phyloP scores from a whole-genome alignment of 2,113 vertebrate genomes.

The Corythoichthys intestinalis region DNA sequence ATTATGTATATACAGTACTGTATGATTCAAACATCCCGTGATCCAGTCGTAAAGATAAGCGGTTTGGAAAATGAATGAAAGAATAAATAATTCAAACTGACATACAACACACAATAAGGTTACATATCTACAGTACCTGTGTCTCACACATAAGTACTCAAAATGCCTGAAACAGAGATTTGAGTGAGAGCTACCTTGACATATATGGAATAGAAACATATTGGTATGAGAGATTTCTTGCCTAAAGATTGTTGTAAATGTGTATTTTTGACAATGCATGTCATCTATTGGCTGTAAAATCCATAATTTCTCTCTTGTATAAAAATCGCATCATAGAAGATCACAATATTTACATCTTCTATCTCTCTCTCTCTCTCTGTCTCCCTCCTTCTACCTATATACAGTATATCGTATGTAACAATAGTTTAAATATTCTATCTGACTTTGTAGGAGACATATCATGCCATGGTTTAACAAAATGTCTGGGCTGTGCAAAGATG shows the following conservation, averaged over 20 bases:
- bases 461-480: too few species aligned
- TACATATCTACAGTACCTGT: not conserved
- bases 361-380: too few species aligned
- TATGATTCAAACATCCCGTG: too few species aligned
- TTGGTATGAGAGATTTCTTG: conserved; percentile 39
- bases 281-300: conserved; percentile 17
- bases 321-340: too few species aligned
- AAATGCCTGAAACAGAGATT: conserved; percentile 34
- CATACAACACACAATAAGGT: not conserved
- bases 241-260: conserved; percentile 38
- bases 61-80: not conserved
- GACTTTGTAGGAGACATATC: too few species aligned
- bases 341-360: too few species aligned
- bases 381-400: too few species aligned
- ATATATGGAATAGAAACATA: conserved; percentile 39
- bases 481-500: too few species aligned
- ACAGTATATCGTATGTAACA: too few species aligned
- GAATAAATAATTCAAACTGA: conserved; percentile 2
- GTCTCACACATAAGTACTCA: not conserved
- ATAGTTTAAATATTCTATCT: too few species aligned
- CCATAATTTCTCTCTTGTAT: not conserved
- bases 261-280: conserved; percentile 19
- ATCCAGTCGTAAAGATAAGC: too few species aligned
- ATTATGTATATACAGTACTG: not conserved
- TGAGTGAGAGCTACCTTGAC: conserved; percentile 20